Conservation (phyloP, 2,888 invertebrate species). For the Eudemis profundana region DNA sequence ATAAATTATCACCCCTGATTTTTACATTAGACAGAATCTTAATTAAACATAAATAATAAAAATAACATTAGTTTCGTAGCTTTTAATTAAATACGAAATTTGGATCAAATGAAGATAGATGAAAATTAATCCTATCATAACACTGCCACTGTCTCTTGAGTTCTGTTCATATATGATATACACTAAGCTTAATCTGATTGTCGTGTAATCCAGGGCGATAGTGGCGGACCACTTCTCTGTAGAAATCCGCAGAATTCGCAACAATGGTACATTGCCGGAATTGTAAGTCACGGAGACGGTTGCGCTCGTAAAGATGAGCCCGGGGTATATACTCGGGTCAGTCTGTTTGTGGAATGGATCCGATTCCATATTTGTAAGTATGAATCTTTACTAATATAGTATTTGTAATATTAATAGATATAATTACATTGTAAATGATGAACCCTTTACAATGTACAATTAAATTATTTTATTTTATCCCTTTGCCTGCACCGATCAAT, state of each 20-base stretch:
- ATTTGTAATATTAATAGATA: neutral
- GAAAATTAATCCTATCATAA: neutral
- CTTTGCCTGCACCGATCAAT: no score
- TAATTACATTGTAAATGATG: no score
- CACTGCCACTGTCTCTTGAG: neutral
- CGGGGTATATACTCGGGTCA: constrained; percentile 93
- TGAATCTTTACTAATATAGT: neutral
- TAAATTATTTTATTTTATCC: no score
- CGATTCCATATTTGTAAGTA: constrained; percentile 85
- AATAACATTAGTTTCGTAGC: no score
- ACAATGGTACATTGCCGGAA: constrained; percentile 93
- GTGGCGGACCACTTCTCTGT: constrained; percentile 94
- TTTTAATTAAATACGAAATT: neutral
- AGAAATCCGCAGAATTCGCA: constrained; percentile 87
- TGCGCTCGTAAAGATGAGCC: constrained; percentile 92
- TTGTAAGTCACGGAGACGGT: constrained; percentile 95
- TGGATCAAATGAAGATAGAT: no score
- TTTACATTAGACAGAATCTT: no score
- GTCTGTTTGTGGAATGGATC: constrained; percentile 91
- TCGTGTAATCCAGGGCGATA: constrained; percentile 86
- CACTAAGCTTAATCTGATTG: constrained; percentile 38
- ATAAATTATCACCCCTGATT: no score
- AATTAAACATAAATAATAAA: no score
- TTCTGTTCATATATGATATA: constrained; percentile 3
- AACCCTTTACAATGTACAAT: no score